These are phyloP conservation scores for Bemisia tabaci DNA, from an alignment of 1,140 invertebrate genomes.

Conservation along the genomic window DNA sequence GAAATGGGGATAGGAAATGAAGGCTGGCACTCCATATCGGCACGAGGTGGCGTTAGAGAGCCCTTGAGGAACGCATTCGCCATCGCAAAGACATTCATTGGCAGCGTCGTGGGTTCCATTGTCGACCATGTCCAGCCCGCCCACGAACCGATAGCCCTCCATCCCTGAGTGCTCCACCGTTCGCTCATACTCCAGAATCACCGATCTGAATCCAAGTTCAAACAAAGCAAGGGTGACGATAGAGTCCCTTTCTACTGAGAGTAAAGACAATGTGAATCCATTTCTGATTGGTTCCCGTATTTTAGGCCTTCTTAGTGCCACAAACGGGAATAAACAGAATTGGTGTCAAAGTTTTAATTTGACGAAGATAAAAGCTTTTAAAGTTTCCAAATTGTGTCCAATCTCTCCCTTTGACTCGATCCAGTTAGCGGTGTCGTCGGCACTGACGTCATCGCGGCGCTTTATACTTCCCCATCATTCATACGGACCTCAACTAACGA, in stretches of 20 bases:
- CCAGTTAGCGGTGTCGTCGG: too few relatives aligned
- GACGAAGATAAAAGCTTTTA: too few relatives aligned
- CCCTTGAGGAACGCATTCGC: constrained; percentile 51
- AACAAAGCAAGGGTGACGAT: constrained; percentile 7
- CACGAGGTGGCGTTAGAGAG: constrained; percentile 36
- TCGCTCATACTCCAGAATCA: constrained; percentile 37
- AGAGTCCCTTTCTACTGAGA: too few relatives aligned
- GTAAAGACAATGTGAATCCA: too few relatives aligned
- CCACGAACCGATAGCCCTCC: constrained; percentile 28
- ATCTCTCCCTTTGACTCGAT: too few relatives aligned
- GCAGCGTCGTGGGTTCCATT: constrained; percentile 39
- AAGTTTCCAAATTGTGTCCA: too few relatives aligned
- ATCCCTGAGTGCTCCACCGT: constrained; percentile 33
- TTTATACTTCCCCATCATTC: too few relatives aligned
- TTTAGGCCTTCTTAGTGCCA: constrained; percentile 16
- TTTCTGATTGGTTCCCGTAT: too few relatives aligned
- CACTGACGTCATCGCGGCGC: too few relatives aligned
- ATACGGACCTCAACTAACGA: too few relatives aligned
- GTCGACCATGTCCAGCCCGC: constrained; percentile 30
- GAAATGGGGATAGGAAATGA: constrained; percentile 59
- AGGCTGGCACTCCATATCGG: constrained; percentile 44
- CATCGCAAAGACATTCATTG: constrained; percentile 56
- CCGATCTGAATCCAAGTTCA: constrained; percentile 18
- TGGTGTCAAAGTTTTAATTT: too few relatives aligned
- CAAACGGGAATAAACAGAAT: too few relatives aligned